These are phyloP conservation scores for Porites divaricata DNA, from an alignment of 92 coral and sea anemone genomes.

Conservation along the genomic window DNA sequence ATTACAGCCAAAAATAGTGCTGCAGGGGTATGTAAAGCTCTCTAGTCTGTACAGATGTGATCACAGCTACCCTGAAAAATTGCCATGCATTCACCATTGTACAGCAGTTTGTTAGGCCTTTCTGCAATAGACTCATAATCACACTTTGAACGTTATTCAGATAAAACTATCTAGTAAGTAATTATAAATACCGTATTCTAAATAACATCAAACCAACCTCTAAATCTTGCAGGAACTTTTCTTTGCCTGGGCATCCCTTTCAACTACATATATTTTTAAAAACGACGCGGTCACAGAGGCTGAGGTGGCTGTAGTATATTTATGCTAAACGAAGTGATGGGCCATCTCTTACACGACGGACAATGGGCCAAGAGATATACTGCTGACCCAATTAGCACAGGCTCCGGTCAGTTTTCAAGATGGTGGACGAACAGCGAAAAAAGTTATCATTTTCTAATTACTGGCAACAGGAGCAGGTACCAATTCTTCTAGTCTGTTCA, in stretches of 20 bases:
- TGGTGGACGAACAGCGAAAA: constrained; percentile 72
- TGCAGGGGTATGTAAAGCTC: no score
- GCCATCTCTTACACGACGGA: not conserved
- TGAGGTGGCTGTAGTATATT: constrained; percentile 72
- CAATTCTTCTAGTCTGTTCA: not conserved
- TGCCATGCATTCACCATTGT: no score
- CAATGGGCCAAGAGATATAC: not conserved
- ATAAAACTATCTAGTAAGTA: not conserved
- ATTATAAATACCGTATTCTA: not conserved
- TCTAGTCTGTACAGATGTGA: no score
- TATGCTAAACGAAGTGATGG: constrained; percentile 23
- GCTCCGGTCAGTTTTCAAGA: constrained; percentile 35
- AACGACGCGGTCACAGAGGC: constrained; percentile 36
- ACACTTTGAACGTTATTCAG: not conserved
- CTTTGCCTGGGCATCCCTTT: constrained; percentile 89
- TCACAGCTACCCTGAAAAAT: no score
- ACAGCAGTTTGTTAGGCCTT: no score
- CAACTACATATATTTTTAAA: no score
- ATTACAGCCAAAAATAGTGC: no score
- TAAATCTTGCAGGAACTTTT: constrained; percentile 81
- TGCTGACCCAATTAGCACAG: constrained; percentile 24
- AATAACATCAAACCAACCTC: constrained; percentile 47
- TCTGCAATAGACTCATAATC: no score
- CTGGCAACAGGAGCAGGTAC: constrained; percentile 68
- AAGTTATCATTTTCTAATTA: constrained; percentile 42